Evolutionary conservation across 92 coral and sea anemone species (phyloP), one percentile per base, ranked within the genome.

Genomic region (Porites divaricata): DNA sequence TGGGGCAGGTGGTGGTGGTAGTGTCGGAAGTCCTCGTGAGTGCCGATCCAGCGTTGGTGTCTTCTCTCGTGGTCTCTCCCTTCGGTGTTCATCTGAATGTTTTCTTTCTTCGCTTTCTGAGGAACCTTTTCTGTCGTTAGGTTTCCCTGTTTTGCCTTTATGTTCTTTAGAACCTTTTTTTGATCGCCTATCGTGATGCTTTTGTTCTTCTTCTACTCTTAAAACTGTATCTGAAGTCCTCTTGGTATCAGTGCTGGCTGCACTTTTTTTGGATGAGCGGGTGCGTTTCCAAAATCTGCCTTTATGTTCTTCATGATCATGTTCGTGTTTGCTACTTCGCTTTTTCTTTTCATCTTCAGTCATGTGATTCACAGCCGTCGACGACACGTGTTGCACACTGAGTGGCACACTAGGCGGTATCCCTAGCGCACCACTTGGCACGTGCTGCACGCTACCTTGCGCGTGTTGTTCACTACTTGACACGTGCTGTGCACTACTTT

Each of bases 261-360:
- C 21, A 52, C 19, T 88, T 12, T 45, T 58, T 50, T 85, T 85
- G 7, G 89, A 51, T 0, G 89, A 80, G 17, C 85, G 87, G 6
- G 80, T 78, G 64, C 94, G 77, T 57, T 63, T 71, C 95, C 92
- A 85, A 79, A 80, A 84, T 81, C 63, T 87, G 9, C 67, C 64
- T 69, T 88, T 91, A 13, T 80, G 83, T 17, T 91, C 89, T 21
- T 52, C 88, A 20, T 87, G 85, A 13, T 52, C 88, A 24, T 83
- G 85, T 6, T 76, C 81, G n/a, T 72, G 56, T 70, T 72, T 78
- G 59, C 72, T 88, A 25, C 63, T 77, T 11, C 51, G 65, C 9
- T 80, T 80, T 61, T 81, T 88, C 63, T 80, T 74, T 8, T 54
- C 81, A 25, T 79, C 53, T 51, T 62, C 52, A 9, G 54, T 41